Percentiles rank a stretch among this genome's conserved stretches.
phyloP scores from a whole-genome alignment of 1,140 invertebrate genomes.

The Drosophila sechellia region DNA sequence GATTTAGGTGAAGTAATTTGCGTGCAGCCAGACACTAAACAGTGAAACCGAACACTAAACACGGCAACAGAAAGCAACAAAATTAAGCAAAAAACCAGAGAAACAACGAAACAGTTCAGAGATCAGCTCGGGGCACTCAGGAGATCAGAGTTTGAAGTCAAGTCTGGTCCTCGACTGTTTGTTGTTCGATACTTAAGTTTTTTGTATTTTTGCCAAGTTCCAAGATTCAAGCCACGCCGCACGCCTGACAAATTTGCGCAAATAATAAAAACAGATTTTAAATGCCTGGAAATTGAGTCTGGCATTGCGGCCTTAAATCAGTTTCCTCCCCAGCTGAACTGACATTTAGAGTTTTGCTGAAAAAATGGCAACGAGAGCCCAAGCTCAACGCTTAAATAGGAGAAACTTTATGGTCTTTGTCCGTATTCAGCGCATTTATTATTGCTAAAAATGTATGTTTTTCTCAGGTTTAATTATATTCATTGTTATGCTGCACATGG shows the following conservation, averaged over 20 bases:
- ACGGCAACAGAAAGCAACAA: constrained; percentile 36
- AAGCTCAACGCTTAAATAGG: constrained; percentile 24
- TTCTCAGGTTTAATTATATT: constrained; percentile 19
- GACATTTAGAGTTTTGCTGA: constrained; percentile 53
- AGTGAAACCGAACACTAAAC: constrained; percentile 32
- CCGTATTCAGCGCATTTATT: constrained; percentile 18
- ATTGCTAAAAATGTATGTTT: constrained; percentile 9
- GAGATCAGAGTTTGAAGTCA: constrained; percentile 41
- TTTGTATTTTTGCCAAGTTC: constrained; percentile 9
- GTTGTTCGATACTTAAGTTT: constrained; percentile 24
- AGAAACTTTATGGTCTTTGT: constrained; percentile 42
- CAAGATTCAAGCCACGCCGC: constrained; percentile 30
- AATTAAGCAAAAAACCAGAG: constrained; percentile 12
- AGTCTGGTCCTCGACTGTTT: constrained; percentile 29
- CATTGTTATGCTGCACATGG: neutral
- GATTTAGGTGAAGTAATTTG: constrained; percentile 74
- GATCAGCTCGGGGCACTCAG: constrained; percentile 53
- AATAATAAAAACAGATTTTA: constrained; percentile 61
- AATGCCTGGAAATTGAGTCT: constrained; percentile 55
- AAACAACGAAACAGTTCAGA: constrained; percentile 52
- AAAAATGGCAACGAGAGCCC: constrained; percentile 10
- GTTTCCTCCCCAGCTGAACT: constrained; percentile 32
- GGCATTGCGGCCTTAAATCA: constrained; percentile 52
- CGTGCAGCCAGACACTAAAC: constrained; percentile 57
- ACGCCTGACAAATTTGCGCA: constrained; percentile 55